Percentiles rank a stretch among this genome's conserved stretches.
Evolutionary conservation across 1,140 invertebrate species (phyloP).

Genomic region (Hydropsyche tenuis): DNA sequence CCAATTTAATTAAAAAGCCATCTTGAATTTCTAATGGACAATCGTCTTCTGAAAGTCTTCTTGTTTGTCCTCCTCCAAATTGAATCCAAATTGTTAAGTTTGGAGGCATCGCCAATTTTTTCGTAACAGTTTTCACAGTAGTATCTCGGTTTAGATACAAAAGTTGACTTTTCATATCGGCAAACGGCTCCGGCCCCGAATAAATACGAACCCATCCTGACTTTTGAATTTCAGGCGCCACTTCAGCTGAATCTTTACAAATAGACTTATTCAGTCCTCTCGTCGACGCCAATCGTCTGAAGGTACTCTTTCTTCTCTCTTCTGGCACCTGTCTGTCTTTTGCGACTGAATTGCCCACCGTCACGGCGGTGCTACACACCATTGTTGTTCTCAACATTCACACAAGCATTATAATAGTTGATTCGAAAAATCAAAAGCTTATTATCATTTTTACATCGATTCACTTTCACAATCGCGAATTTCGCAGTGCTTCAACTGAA

Average conservation of each 20-base stretch:
- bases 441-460: constrained; percentile 40
- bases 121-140: constrained; percentile 66
- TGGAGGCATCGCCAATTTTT: constrained; percentile 65
- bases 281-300: constrained; percentile 64
- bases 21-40: constrained; percentile 69
- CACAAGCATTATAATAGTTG: not conserved
- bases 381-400: constrained; percentile 34
- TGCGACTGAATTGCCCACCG: constrained; percentile 22
- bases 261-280: constrained; percentile 59
- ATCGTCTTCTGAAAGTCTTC: constrained; percentile 64
- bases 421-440: constrained; percentile 18
- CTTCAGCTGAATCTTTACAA: constrained; percentile 11
- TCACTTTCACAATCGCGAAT: constrained; percentile 1
- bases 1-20: constrained; percentile 66
- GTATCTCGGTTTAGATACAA: constrained; percentile 68
- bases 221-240: constrained; percentile 37
- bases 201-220: constrained; percentile 67
- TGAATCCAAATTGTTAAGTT: constrained; percentile 69
- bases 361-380: constrained; percentile 43
- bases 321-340: constrained; percentile 36
- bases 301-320: constrained; percentile 53
- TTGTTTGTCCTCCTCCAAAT: constrained; percentile 66
- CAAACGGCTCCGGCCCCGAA: constrained; percentile 64
- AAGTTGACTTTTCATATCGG: constrained; percentile 60
- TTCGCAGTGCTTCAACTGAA: no score